Conservation (phyloP, 2,888 invertebrate species). For the Drosophila nr. fundita region DNA sequence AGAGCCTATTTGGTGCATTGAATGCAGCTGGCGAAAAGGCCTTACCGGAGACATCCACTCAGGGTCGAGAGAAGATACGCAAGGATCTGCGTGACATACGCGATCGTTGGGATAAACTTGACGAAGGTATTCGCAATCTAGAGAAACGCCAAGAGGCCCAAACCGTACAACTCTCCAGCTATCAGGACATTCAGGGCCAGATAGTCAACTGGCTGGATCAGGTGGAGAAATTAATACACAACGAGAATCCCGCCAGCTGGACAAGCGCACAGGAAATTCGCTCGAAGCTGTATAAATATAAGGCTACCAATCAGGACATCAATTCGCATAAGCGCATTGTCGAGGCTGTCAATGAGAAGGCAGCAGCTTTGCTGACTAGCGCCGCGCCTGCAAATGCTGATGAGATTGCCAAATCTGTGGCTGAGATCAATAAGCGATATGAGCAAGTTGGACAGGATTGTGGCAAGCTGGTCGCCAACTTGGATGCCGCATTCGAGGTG, state of each 20-base stretch:
- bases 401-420: slow-evolving; percentile 89
- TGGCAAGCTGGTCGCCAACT: slow-evolving; percentile 88
- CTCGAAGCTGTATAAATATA: slow-evolving; percentile 93
- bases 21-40: slow-evolving; percentile 93
- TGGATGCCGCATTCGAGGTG: slow-evolving; percentile 91
- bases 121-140: slow-evolving; percentile 92
- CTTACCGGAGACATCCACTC: slow-evolving; percentile 96
- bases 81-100: slow-evolving; percentile 92
- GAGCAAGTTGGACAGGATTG: slow-evolving; percentile 89
- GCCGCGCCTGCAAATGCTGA: slow-evolving; percentile 82
- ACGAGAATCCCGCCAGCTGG: slow-evolving; percentile 89
- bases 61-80: slow-evolving; percentile 95
- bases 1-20: slow-evolving; percentile 90
- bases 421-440: slow-evolving; percentile 91
- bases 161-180: slow-evolving; percentile 92
- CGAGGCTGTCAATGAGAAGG: slow-evolving; percentile 95
- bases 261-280: slow-evolving; percentile 93
- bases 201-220: slow-evolving; percentile 94
- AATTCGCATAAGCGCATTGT: slow-evolving; percentile 95
- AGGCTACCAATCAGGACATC: slow-evolving; percentile 95
- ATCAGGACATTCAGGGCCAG: slow-evolving; percentile 93
- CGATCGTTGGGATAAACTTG: slow-evolving; percentile 94
- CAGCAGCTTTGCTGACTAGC: slow-evolving; percentile 88
- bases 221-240: slow-evolving; percentile 91
- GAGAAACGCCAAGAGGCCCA: slow-evolving; percentile 94